phyloP scores from a whole-genome alignment of 2,113 vertebrate species.

The Rousettus leschenaultii region DNA sequence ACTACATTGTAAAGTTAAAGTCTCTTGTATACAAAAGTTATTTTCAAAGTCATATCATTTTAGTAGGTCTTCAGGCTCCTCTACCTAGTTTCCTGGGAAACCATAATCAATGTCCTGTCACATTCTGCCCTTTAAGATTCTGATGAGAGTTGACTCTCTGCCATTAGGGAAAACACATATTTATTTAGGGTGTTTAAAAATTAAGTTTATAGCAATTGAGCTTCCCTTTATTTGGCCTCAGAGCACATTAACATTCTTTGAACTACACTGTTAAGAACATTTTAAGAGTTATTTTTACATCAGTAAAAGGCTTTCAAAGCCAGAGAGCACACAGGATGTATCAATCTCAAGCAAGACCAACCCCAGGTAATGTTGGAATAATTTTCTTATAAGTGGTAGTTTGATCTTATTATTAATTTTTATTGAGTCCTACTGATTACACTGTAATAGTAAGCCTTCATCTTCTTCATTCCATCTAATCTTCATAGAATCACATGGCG shows the following conservation, averaged over 20 bases:
- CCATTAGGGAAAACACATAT: neutral
- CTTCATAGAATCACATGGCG: neutral
- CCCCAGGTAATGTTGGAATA: neutral
- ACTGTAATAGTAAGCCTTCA: fast-evolving
- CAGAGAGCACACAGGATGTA: neutral
- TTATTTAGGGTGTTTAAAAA: conserved; percentile 60
- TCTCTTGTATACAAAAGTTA: neutral
- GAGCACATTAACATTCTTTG: conserved; percentile 40
- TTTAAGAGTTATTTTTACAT: conserved; percentile 50
- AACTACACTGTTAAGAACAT: conserved; percentile 23
- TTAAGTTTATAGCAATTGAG: conserved; percentile 32
- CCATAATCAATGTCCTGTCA: neutral
- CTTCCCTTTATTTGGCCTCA: conserved; percentile 41
- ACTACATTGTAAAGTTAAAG: neutral
- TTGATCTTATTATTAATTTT: neutral
- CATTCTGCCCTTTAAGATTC: neutral
- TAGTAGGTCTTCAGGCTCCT: neutral
- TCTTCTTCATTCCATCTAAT: neutral
- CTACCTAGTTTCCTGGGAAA: neutral
- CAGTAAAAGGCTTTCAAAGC: conserved; percentile 19
- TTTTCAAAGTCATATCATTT: neutral
- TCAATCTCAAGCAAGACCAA: neutral
- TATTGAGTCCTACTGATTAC: neutral
- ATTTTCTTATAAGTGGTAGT: neutral
- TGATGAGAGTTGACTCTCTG: neutral